Conservation (phyloP, 2,797 vertebrate species). For the Orientallactaga sibirica region DNA sequence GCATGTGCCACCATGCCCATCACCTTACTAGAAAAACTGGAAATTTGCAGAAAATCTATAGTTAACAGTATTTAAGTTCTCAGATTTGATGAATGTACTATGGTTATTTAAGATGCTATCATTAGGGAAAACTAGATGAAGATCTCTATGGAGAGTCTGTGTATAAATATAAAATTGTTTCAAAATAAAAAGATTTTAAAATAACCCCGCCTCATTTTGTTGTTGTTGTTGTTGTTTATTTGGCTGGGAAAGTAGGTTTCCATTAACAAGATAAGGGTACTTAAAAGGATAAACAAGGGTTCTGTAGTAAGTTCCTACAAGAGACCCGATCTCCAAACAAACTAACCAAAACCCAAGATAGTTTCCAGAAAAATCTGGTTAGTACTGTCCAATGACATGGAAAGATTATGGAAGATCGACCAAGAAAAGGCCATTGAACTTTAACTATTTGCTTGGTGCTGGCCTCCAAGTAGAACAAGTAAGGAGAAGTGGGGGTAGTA, state of each 20-base stretch:
- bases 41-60: conserved; percentile 14
- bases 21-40: conserved; percentile 11
- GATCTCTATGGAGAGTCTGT: background rate
- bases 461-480: background rate
- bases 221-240: background rate
- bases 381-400: background rate
- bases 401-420: background rate
- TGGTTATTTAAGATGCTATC: conserved; percentile 7
- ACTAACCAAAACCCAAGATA: background rate
- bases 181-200: conserved; percentile 50
- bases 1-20: too few relatives aligned
- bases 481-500: background rate
- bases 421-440: background rate
- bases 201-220: background rate
- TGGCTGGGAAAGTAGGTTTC: conserved; percentile 34
- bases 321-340: background rate
- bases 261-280: conserved; percentile 35
- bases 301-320: background rate
- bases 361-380: background rate
- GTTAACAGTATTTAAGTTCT: background rate
- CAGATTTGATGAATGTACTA: background rate
- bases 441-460: background rate
- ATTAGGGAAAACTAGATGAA: background rate
- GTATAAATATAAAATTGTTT: conserved; percentile 52
- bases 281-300: conserved; percentile 21